Evolutionary conservation across 2,888 invertebrate genomes (phyloP).

Genomic region (Archips crataeganus): DNA sequence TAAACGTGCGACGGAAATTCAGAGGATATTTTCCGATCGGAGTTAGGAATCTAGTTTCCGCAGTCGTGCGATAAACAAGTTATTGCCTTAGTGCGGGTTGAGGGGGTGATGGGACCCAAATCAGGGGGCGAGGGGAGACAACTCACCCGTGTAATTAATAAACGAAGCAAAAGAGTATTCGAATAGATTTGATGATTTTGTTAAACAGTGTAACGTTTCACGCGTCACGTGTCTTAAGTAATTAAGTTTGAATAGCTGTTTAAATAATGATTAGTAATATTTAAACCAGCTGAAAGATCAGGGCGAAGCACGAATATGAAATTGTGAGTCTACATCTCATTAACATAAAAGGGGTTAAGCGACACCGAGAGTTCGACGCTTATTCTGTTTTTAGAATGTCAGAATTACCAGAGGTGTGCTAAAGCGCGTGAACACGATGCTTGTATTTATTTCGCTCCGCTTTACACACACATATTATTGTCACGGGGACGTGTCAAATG

Average conservation of each 20-base stretch:
- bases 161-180: conserved; percentile 70
- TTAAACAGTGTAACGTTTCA: conserved; percentile 55
- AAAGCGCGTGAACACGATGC: conserved; percentile 43
- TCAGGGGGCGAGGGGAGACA: conserved; percentile 46
- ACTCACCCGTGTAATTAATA: conserved; percentile 76
- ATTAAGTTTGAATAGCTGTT: conserved; percentile 17
- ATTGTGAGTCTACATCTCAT: background rate
- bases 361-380: conserved; percentile 9
- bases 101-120: conserved; percentile 51
- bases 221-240: conserved; percentile 17
- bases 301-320: background rate
- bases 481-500: conserved; percentile 80
- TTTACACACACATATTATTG: conserved; percentile 72
- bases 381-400: conserved; percentile 14
- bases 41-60: conserved; percentile 78
- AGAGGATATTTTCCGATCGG: conserved; percentile 73
- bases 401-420: conserved; percentile 4
- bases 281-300: conserved; percentile 3
- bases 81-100: conserved; percentile 60
- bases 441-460: conserved; percentile 61
- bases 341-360: conserved; percentile 8
- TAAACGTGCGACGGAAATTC: conserved; percentile 65
- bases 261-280: conserved; percentile 16
- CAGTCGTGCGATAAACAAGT: conserved; percentile 77
- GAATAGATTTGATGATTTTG: conserved; percentile 70